Base-by-base conservation (phyloP, 2,113 vertebrate species). In the Panthera tigris region DNA sequence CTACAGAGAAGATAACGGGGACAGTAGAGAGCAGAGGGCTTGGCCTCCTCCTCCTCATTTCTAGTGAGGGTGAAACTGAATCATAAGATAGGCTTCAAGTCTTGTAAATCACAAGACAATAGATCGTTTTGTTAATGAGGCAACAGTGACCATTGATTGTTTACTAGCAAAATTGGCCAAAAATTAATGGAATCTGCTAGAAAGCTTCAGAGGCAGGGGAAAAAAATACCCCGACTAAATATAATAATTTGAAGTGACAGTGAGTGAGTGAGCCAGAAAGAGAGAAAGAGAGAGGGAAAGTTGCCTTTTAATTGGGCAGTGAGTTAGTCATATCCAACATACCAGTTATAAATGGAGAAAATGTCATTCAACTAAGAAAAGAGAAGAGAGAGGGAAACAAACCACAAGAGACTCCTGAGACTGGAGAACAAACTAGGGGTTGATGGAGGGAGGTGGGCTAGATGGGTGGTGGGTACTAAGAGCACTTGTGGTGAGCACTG, bases 31-130 rank as follows among this genome's bases (percentile, higher is more conserved):
- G 33, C 4, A 10, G 36, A 12, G 5, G 41, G 12, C 29, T n/a
- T 39, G 31, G 12, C 7, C 21, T n/a, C 31, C 7, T n/a, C 2
- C 1, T 4, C 33, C 7, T 65, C 1, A 7, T 41, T 57, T 6
- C 13, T 0, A 4, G 0, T 5, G 4, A 71, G 45, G 7, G 0
- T 41, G 19, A 69, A 5, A 39, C 6, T 50, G 85, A 33, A 61
- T 48, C 36, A 23, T 13, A 63, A 78, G 29, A 36, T 1, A 2
- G 15, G 18, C 8, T 39, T 33, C 36, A 74, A n/a, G 36, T 33
- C 12, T 63, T 41, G 4, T 82, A 31, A 52, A 87, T 78, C 57
- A 66, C 16, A 71, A 8, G 23, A 1, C 4, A 50, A 7, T 25
- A 5, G 14, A 21, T 0, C 41, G 19, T 29, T 82, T n/a, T 69